Base-by-base conservation (phyloP, 2,797 vertebrate species). In the Heliangelus exortis region DNA sequence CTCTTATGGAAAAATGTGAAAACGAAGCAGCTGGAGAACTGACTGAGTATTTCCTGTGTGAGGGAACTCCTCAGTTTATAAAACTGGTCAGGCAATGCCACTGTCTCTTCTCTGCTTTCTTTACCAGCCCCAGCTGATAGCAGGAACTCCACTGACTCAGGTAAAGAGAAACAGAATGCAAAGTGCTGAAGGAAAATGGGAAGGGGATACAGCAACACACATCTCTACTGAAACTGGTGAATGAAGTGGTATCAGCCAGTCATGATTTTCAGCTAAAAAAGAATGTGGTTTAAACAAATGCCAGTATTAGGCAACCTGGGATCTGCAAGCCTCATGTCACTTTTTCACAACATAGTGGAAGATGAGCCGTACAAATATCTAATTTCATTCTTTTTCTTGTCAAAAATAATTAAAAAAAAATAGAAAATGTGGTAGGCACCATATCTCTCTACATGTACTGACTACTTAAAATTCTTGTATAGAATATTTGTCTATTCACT, bases 91-190 rank as follows among this genome's bases (percentile, higher is more conserved):
- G 22, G 11, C 20, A 86, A 18, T 13, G 7, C 8, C 9, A 8
- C 17, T 15, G 7, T 28, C 15, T 59, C 45, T 66, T 22, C 28
- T 17, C 12, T 36, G 9, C 18, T 87, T 75, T 65, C 26, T 53
- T 72, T 19, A 31, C 9, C 16, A 71, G 22, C 18, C 47, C 26
- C 0, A 0, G 28, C 39, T 54, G 1, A 0, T 29, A 34, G 12
- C 34, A 69, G 25, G 23, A 92, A 2, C 43, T 58, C 20, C 57
- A 19, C 8, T 2, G 6, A 1, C 1, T 33, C 9, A 8, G 12
- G 4, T 25, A n/a, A 69, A 69, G 6, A 58, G 25, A 75, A 22
- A 8, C n/a, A 65, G 17, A 57, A 36, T 31, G 39, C 15, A 67
- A 15, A 41, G 39, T 45, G 18, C 19, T 53, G 39, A 62, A 65